Conservation (phyloP, 1,140 invertebrate genomes). For the Cyphomyrmex costatus region DNA sequence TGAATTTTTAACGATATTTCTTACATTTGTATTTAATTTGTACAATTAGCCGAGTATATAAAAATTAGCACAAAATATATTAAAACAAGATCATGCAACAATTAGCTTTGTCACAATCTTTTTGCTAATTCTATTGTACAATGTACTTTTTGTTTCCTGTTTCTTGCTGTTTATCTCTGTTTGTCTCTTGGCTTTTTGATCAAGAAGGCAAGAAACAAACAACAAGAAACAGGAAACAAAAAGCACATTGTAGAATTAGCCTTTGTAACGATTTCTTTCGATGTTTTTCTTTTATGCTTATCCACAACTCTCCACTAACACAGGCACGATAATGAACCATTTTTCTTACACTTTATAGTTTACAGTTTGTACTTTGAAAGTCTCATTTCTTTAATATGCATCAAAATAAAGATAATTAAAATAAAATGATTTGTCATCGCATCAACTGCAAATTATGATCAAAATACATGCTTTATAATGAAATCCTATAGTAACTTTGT, state of each 20-base stretch:
- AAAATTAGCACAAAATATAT: slow-evolving; percentile 38
- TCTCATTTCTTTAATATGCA: not conserved
- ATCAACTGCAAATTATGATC: not conserved
- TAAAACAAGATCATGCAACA: slow-evolving; percentile 18
- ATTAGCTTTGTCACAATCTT: slow-evolving; percentile 7
- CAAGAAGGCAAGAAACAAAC: no score
- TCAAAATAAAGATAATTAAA: not conserved
- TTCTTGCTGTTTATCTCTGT: no score
- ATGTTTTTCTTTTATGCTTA: not conserved
- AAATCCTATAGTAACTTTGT: not conserved
- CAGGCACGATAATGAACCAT: not conserved
- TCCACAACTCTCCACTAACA: not conserved
- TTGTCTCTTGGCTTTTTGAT: no score
- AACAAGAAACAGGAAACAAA: no score
- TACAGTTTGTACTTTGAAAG: slow-evolving; percentile 21
- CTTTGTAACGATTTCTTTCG: no score
- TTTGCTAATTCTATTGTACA: no score
- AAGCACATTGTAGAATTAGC: no score
- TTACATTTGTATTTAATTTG: not conserved
- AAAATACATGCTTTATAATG: not conserved
- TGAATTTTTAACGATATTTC: not conserved
- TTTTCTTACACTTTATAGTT: not conserved
- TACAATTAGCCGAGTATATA: slow-evolving; percentile 17
- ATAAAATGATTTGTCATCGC: not conserved
- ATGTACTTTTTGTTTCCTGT: no score